Percentiles rank a stretch among this genome's conserved stretches.
Conservation (phyloP, 2,888 invertebrate genomes). For the Eupithecia insigniata region DNA sequence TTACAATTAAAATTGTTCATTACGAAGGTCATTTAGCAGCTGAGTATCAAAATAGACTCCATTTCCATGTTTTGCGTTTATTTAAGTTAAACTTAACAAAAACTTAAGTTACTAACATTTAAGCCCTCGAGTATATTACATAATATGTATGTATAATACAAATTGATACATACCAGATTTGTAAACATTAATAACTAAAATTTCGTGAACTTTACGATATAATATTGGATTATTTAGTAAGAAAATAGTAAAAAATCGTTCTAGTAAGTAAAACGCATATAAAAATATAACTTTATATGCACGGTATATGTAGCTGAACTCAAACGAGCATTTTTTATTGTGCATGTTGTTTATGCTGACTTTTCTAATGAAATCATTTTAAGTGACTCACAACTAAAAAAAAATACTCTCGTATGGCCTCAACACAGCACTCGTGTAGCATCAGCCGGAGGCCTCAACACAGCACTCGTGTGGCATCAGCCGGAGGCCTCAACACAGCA, state of each 20-base stretch:
- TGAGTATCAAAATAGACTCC: background rate
- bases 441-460: too few relatives aligned
- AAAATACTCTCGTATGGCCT: too few relatives aligned
- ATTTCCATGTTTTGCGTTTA: background rate
- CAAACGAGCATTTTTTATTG: background rate
- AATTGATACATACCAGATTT: background rate
- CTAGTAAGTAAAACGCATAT: background rate
- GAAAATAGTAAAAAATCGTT: background rate
- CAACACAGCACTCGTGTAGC: too few relatives aligned
- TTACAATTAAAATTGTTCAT: background rate
- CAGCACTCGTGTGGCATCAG: too few relatives aligned
- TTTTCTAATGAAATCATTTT: background rate
- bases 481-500: too few relatives aligned
- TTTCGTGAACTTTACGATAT: background rate
- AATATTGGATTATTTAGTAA: background rate
- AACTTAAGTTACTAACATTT: background rate
- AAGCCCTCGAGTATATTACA: background rate
- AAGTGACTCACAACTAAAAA: background rate
- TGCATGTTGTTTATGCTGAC: background rate
- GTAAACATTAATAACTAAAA: background rate
- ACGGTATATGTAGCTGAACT: background rate
- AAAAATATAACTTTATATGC: background rate
- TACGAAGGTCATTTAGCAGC: background rate
- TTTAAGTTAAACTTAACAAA: slow-evolving; percentile 5
- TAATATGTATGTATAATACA: background rate